These are phyloP conservation scores for Daboia siamensis DNA, from an alignment of 2,113 vertebrate genomes.

Conservation along the genomic window DNA sequence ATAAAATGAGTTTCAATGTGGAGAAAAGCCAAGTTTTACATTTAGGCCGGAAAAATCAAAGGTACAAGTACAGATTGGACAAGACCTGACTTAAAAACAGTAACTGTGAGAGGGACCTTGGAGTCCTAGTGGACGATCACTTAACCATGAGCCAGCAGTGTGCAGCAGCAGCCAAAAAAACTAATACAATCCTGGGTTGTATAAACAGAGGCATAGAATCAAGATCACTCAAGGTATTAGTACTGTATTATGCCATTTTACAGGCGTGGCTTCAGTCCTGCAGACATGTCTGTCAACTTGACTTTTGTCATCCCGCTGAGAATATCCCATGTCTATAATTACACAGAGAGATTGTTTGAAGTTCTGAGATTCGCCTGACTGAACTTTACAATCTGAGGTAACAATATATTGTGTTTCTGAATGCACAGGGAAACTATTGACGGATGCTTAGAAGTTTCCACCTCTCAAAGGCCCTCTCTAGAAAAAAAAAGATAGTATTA, in stretches of 20 bases:
- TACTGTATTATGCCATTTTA: neutral
- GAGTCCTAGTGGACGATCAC: too few relatives aligned
- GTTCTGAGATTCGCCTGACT: neutral
- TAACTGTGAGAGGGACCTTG: too few relatives aligned
- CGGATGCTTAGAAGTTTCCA: neutral
- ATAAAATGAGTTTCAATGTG: too few relatives aligned
- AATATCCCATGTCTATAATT: neutral
- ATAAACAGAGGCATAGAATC: too few relatives aligned
- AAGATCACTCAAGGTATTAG: too few relatives aligned
- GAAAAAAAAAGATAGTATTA: neutral
- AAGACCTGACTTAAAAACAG: too few relatives aligned
- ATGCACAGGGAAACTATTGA: neutral
- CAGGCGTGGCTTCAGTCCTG: neutral
- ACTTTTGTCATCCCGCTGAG: neutral
- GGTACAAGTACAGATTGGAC: too few relatives aligned
- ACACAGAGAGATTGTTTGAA: neutral
- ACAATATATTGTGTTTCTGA: rapidly evolving
- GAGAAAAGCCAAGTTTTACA: too few relatives aligned
- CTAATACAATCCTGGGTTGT: too few relatives aligned
- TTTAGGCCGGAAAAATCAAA: too few relatives aligned
- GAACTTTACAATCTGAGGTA: neutral
- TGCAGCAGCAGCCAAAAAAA: too few relatives aligned
- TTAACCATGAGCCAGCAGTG: too few relatives aligned
- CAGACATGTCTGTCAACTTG: neutral
- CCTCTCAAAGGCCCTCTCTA: constrained; percentile 8